Conservation (phyloP, 2,888 invertebrate genomes). For the Oligia strigilis region DNA sequence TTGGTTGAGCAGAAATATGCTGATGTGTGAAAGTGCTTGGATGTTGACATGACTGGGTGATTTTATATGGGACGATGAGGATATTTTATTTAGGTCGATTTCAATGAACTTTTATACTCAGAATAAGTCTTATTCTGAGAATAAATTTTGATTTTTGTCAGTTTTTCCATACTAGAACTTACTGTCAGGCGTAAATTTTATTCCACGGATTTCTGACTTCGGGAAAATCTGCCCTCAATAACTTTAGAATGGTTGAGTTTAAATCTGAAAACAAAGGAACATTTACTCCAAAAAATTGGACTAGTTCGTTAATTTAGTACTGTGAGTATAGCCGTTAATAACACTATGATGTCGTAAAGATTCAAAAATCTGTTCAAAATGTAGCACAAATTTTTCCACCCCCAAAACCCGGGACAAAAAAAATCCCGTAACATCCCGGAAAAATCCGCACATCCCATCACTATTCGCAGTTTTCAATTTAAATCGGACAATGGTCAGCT, state of each 20-base stretch:
- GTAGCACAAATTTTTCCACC: accelerated
- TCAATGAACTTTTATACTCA: neutral
- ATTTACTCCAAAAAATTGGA: accelerated
- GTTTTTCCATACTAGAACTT: neutral
- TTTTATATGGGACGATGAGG: neutral
- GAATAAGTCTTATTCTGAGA: neutral
- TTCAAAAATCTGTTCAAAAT: neutral
- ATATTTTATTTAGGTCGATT: neutral
- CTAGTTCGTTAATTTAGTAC: neutral
- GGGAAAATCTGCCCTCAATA: neutral
- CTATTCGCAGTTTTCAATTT: slow-evolving; percentile 88
- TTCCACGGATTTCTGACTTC: neutral
- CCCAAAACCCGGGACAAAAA: neutral
- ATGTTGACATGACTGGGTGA: neutral
- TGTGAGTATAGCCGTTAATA: neutral
- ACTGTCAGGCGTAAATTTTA: neutral
- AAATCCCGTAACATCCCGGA: slow-evolving; percentile 10
- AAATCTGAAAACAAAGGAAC: neutral
- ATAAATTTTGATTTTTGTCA: neutral
- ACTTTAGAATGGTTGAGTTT: neutral
- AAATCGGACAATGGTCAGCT: slow-evolving; percentile 84
- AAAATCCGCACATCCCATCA: slow-evolving; percentile 72
- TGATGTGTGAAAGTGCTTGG: slow-evolving; percentile 40
- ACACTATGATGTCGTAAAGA: neutral
- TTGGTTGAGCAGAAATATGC: slow-evolving; percentile 39